Base-by-base conservation (phyloP, 2,113 vertebrate species). In the Noctilio leporinus region DNA sequence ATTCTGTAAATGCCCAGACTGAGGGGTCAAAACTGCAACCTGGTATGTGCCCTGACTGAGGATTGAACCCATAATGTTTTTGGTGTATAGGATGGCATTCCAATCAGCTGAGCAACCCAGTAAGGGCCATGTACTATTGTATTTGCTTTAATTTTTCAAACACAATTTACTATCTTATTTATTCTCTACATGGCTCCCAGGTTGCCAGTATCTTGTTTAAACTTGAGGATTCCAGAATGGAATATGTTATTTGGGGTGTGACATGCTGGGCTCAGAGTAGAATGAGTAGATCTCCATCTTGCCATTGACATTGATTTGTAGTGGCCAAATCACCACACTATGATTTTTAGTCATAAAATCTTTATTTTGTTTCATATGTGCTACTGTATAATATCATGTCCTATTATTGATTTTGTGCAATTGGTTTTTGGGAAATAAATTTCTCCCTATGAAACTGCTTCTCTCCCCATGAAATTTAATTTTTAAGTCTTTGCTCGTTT, bases 391-490 rank as follows among this genome's bases (percentile, higher is more conserved):
- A 86, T 67, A 11, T 59, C 7, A 33, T 85, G 4, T 84, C 28
- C 22, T 92, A 38, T 47, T 90, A 11, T 8, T 83, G 30, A 11
- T 91, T 91, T 88, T 77, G n/a, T 87, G 14, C 5, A 72, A 73
- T 53, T 81, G 19, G 16, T 28, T 45, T 90, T 89, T 78, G 43
- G 78, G 78, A 95, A 96, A 57, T 77, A 84, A 78, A 62, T 57
- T 88, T 75, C 64, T 91, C 38, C 30, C 64, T 78, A 30, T 86
- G 73, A 95, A 96, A 94, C 57, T 64, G 47, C 86, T 94, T 92
- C 93, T 92, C 93, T 77, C 30, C 33, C 64, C 80, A n/a, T 85
- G 53, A 95, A 95, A 94, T 91, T 85, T 94, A 81, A 87, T 91
- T 91, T 92, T 92, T 93, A 91, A 86, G n/a, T 30, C 49, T 90